Conservation (phyloP, 2,888 invertebrate species). For the Heliconius hortense region DNA sequence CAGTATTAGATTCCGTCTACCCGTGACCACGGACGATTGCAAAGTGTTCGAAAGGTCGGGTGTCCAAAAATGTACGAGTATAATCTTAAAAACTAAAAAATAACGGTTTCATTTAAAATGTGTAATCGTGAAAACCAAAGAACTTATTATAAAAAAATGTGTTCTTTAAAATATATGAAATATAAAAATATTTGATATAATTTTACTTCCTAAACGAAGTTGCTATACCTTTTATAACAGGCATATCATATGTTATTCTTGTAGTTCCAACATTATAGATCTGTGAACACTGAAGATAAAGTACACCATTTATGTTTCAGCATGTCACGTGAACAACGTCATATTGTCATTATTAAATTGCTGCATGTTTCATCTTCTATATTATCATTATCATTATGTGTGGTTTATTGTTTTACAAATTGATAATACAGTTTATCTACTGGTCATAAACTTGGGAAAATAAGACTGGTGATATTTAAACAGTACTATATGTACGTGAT, state of each 20-base stretch:
- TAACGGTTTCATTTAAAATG: no score
- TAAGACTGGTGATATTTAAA: conserved; percentile 14
- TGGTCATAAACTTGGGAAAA: conserved; percentile 14
- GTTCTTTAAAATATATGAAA: no score
- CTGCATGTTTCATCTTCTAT: conserved; percentile 13
- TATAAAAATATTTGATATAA: background rate
- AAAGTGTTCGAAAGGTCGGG: no score
- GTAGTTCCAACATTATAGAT: no score
- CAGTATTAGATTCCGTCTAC: no score
- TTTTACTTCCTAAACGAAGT: background rate
- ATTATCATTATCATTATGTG: conserved; percentile 14
- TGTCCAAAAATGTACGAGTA: no score
- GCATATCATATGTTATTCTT: no score
- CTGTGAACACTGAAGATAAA: background rate
- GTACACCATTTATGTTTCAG: background rate
- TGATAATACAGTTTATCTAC: conserved; percentile 15
- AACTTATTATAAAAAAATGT: no score
- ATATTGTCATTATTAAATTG: conserved; percentile 8
- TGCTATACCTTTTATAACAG: no score
- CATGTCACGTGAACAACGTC: conserved; percentile 1
- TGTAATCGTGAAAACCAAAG: no score
- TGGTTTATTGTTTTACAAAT: conserved; percentile 17
- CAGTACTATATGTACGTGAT: background rate
- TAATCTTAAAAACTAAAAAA: no score
- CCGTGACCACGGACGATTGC: no score